phyloP scores from a whole-genome alignment of 2,797 vertebrate genomes.

The Ambastaia sidthimunki region DNA sequence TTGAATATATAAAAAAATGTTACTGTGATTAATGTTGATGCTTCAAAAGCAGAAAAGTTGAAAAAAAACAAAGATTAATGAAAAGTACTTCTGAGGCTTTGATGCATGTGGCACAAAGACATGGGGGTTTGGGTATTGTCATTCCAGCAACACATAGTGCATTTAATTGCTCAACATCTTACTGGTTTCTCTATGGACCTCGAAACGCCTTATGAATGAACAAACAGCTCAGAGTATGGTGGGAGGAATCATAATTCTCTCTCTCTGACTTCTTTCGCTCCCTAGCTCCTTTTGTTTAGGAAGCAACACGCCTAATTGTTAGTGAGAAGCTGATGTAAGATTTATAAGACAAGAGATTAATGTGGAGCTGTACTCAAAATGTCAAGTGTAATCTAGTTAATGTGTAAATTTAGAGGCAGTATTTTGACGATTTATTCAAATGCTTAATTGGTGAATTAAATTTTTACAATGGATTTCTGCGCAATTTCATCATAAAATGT shows the following conservation, averaged over 20 bases:
- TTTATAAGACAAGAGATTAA: conserved; percentile 30
- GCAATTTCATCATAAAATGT: background rate
- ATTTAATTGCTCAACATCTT: conserved; percentile 67
- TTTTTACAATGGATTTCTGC: background rate
- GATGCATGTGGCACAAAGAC: conserved; percentile 54
- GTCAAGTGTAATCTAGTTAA: background rate
- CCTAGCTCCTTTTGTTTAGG: conserved; percentile 48
- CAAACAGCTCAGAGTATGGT: conserved; percentile 57
- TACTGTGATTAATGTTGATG: conserved; percentile 11
- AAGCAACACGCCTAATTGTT: conserved; percentile 23
- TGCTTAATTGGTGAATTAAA: conserved; percentile 1
- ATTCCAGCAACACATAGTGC: conserved; percentile 52
- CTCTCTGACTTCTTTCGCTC: conserved; percentile 24
- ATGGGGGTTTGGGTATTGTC: conserved; percentile 51
- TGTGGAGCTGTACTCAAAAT: conserved; percentile 19
- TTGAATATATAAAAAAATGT: background rate
- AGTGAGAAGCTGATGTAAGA: conserved; percentile 1
- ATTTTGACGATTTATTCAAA: background rate
- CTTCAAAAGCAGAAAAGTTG: background rate
- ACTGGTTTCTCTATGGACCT: conserved; percentile 55
- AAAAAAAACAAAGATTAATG: conserved; percentile 47
- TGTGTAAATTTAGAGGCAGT: background rate
- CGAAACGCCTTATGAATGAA: conserved; percentile 55
- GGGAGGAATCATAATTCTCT: conserved; percentile 60
- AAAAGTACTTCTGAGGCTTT: conserved; percentile 51